Percentiles rank a stretch among this genome's conserved stretches.
Conservation (phyloP, 2,113 vertebrate genomes). For the Toxotes jaculatrix region DNA sequence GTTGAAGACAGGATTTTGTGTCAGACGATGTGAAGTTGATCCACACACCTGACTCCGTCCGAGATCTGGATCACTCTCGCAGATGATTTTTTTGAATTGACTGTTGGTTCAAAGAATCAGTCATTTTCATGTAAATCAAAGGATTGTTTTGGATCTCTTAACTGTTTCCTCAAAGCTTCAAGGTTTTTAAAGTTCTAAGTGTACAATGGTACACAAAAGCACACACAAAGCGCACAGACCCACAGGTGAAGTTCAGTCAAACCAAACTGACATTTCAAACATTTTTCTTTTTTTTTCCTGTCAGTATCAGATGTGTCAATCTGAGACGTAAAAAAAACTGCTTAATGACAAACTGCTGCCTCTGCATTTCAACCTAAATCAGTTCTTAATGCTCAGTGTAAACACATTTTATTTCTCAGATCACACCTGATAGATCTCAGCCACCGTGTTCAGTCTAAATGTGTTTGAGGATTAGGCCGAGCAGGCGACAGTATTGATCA, state of each 20-base stretch:
- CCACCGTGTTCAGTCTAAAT: conserved; percentile 42
- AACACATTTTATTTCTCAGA: conserved; percentile 42
- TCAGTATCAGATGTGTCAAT: conserved; percentile 23
- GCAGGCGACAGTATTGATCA: conserved; percentile 75
- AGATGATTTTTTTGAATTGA: neutral
- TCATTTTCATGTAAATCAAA: neutral
- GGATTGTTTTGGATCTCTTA: no score
- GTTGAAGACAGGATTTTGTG: conserved; percentile 6
- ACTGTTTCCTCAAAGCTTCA: no score
- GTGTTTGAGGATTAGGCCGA: conserved; percentile 71
- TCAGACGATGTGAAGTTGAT: conserved; percentile 30
- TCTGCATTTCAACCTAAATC: conserved; percentile 11
- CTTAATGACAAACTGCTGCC: conserved; percentile 35
- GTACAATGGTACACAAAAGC: no score
- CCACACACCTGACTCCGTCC: conserved; percentile 7
- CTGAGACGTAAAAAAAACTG: conserved; percentile 39
- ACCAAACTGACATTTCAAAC: neutral
- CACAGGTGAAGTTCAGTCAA: neutral
- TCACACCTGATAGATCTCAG: conserved; percentile 42
- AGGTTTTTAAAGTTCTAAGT: neutral
- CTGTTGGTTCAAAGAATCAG: neutral
- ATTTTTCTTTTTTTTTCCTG: neutral
- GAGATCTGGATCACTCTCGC: conserved; percentile 16
- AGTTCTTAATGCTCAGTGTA: conserved; percentile 40
- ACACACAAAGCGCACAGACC: no score